These are phyloP conservation scores for Zosterops hypoxanthus DNA, from an alignment of 2,113 vertebrate species.

Conservation along the genomic window DNA sequence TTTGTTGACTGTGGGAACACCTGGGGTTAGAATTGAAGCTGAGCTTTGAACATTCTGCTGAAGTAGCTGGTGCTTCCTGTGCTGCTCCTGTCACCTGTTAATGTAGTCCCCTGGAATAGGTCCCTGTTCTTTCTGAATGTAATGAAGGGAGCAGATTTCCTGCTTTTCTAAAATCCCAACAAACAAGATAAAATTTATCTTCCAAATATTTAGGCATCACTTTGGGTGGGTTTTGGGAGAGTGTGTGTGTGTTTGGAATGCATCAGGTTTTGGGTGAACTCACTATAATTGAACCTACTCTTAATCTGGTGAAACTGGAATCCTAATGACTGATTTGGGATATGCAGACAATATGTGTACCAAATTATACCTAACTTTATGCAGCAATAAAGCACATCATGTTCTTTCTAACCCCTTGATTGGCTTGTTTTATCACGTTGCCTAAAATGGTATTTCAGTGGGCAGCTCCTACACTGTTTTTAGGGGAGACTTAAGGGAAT, in stretches of 20 bases:
- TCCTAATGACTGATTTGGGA: not conserved
- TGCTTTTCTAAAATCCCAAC: not conserved
- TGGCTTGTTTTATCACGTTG: not conserved
- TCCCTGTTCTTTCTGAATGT: not conserved
- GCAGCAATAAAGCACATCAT: not conserved
- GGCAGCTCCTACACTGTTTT: not conserved
- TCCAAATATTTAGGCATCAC: not conserved
- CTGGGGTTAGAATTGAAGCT: not conserved
- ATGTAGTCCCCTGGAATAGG: not conserved
- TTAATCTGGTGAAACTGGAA: not conserved
- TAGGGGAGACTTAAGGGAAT: not conserved
- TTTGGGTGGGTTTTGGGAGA: not conserved
- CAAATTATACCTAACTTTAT: not conserved
- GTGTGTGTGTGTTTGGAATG: not conserved
- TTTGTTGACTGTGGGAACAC: not conserved
- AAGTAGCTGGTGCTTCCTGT: not conserved
- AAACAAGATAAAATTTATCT: not conserved
- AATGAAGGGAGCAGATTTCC: not conserved
- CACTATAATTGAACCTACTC: not conserved
- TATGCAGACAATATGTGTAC: not conserved
- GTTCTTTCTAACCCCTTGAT: not conserved
- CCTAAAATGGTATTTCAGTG: not conserved
- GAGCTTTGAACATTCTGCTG: not conserved
- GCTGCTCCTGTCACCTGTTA: not conserved
- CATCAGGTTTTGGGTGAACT: not conserved